Conservation (phyloP, 2,888 invertebrate genomes). For the Trachelus tabidus region DNA sequence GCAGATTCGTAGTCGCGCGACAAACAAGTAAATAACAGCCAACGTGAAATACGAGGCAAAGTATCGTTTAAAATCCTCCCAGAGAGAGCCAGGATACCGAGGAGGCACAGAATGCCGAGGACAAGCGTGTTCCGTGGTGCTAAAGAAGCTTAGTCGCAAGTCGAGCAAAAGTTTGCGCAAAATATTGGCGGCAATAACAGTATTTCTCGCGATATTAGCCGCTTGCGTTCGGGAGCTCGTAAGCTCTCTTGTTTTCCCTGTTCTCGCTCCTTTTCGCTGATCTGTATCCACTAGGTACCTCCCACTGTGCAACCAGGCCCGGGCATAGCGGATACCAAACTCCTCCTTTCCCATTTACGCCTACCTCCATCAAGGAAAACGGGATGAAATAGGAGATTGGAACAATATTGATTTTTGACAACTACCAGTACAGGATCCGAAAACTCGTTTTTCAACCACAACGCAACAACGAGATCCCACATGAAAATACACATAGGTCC, state of each 20-base stretch:
- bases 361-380: neutral
- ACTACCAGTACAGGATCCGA: no score
- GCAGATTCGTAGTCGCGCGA: neutral
- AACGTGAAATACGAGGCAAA: slow-evolving; percentile 47
- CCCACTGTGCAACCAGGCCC: neutral
- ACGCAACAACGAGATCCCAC: no score
- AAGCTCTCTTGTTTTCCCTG: neutral
- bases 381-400: no score
- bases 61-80: slow-evolving; percentile 46
- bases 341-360: slow-evolving; percentile 16
- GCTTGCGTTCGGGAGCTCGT: slow-evolving; percentile 10
- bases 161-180: slow-evolving; percentile 41
- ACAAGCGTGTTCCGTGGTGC: neutral
- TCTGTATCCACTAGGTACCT: neutral
- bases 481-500: no score
- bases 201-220: slow-evolving; percentile 61
- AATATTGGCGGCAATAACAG: slow-evolving; percentile 56
- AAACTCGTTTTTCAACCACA: no score
- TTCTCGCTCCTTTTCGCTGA: neutral
- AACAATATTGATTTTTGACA: no score
- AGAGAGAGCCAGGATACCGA: neutral
- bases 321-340: neutral
- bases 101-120: neutral
- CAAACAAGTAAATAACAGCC: slow-evolving; percentile 41
- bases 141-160: slow-evolving; percentile 18